Evolutionary conservation across 2,888 invertebrate genomes (phyloP).

Genomic region (Anticlea derivata): DNA sequence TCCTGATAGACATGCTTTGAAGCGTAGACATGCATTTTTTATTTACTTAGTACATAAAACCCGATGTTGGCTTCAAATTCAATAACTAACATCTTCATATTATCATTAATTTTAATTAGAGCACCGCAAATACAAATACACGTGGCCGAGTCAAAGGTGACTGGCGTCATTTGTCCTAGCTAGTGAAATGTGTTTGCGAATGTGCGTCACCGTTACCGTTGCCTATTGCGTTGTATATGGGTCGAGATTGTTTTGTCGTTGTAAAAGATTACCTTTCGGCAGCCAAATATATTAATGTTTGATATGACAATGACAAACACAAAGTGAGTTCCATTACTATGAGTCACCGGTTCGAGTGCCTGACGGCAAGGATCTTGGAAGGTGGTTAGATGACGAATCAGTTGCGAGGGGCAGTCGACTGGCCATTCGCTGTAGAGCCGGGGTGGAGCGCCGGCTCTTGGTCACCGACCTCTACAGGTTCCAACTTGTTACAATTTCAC

Average conservation of each 20-base stretch:
- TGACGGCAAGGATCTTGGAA: conserved; percentile 44
- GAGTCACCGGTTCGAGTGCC: conserved; percentile 49
- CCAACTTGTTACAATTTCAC: conserved; percentile 79
- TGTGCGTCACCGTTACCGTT: conserved; percentile 40
- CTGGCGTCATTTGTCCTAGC: conserved; percentile 41
- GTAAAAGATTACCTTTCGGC: conserved; percentile 18
- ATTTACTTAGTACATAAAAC: too few relatives aligned
- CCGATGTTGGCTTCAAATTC: neutral
- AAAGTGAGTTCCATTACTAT: conserved; percentile 38
- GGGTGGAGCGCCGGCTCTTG: conserved; percentile 49
- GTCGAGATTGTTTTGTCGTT: conserved; percentile 8
- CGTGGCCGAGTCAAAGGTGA: conserved; percentile 52
- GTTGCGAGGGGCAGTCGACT: conserved; percentile 63
- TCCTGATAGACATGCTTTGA: too few relatives aligned
- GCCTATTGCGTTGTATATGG: conserved; percentile 7
- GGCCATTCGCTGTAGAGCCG: conserved; percentile 56
- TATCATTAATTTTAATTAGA: conserved; percentile 29
- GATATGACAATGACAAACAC: conserved; percentile 24
- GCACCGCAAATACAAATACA: conserved; percentile 33
- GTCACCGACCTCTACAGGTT: conserved; percentile 81
- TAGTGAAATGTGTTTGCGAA: conserved; percentile 33
- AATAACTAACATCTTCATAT: conserved; percentile 1
- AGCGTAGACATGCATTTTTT: too few relatives aligned
- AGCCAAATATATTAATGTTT: conserved; percentile 18
- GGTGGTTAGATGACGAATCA: conserved; percentile 71